Evolutionary conservation across 2,888 invertebrate genomes (phyloP).

Genomic region (Andrena marginata): DNA sequence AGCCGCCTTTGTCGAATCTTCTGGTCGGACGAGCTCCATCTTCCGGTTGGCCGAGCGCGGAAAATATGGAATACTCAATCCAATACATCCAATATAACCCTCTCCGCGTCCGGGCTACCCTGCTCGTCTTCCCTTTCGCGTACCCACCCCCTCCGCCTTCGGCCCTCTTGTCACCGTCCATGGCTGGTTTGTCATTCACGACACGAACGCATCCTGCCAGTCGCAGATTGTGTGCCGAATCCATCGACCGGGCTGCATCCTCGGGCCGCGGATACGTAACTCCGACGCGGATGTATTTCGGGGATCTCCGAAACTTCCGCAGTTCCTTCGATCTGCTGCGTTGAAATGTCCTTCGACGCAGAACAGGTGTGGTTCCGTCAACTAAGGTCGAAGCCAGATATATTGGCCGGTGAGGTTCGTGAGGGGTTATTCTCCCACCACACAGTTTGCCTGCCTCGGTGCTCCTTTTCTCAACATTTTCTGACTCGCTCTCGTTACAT

Average conservation of each 20-base stretch:
- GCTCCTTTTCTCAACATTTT: too few relatives aligned
- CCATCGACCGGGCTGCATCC: conserved; percentile 24
- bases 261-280: conserved; percentile 4
- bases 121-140: conserved; percentile 32
- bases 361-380: background rate
- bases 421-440: too few relatives aligned
- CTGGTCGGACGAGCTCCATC: conserved; percentile 77
- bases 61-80: conserved; percentile 83
- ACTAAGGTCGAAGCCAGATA: too few relatives aligned
- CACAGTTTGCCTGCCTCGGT: too few relatives aligned
- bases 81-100: conserved; percentile 77
- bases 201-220: conserved; percentile 69
- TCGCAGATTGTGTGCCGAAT: conserved; percentile 62
- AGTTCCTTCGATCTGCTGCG: background rate
- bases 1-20: conserved; percentile 83
- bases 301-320: conserved; percentile 26
- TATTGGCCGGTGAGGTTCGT: too few relatives aligned
- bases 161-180: background rate
- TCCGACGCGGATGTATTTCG: conserved; percentile 5
- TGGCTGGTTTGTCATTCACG: conserved; percentile 67
- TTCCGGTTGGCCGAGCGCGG: conserved; percentile 79
- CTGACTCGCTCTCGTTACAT: too few relatives aligned
- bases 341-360: background rate
- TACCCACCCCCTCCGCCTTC: conserved; percentile 20
- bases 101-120: conserved; percentile 13